These are phyloP conservation scores for Chymomyza procnemis DNA, from an alignment of 2,888 invertebrate species.

Conservation along the genomic window DNA sequence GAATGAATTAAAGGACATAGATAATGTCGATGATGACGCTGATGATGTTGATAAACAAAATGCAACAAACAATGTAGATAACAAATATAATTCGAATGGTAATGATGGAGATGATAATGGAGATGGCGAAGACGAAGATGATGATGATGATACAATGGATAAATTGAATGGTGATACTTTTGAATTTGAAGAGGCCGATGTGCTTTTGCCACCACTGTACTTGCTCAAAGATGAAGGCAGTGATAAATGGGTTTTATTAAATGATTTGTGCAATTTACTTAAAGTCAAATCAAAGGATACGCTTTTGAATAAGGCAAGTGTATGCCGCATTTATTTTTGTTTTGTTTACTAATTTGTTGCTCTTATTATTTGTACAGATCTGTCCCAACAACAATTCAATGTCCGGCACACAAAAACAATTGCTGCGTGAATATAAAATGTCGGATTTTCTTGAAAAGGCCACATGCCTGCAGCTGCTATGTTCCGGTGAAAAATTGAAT, in stretches of 20 bases:
- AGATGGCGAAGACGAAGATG: conserved; percentile 33
- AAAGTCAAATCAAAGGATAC: conserved; percentile 90
- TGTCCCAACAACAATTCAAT: conserved; percentile 73
- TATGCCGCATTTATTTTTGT: background rate
- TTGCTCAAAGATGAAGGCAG: conserved; percentile 83
- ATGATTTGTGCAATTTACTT: conserved; percentile 87
- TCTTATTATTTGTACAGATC: conserved; percentile 62
- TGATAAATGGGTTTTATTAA: conserved; percentile 89
- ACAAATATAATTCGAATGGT: conserved; percentile 4
- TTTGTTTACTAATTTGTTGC: background rate
- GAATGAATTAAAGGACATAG: conserved; percentile 56
- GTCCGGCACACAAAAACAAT: conserved; percentile 62
- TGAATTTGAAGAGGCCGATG: conserved; percentile 90
- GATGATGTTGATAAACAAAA: conserved; percentile 5
- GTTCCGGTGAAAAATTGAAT: conserved; percentile 88
- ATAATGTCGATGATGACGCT: conserved; percentile 25
- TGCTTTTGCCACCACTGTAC: conserved; percentile 89
- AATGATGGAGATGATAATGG: conserved; percentile 26
- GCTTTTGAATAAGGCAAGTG: conserved; percentile 83
- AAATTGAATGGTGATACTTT: conserved; percentile 81
- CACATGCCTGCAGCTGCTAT: conserved; percentile 87
- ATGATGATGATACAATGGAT: conserved; percentile 44
- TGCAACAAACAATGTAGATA: conserved; percentile 11
- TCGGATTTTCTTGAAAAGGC: conserved; percentile 89
- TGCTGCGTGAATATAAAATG: conserved; percentile 86